Conservation (phyloP, 2,888 invertebrate species). For the Sarcophaga caerulescens region DNA sequence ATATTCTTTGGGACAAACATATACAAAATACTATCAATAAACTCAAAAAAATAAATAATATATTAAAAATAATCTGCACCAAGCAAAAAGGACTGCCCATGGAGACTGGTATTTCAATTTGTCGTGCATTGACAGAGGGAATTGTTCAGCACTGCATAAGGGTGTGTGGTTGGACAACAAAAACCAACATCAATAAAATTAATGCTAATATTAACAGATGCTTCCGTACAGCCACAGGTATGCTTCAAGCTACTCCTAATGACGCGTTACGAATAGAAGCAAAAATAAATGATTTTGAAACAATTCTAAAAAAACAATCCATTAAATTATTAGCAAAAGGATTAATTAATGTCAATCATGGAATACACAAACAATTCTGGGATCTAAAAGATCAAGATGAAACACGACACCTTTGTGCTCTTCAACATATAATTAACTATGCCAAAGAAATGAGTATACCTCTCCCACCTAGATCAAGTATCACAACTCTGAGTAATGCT, state of each 20-base stretch:
- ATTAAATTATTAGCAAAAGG: too few species aligned
- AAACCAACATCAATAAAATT: conserved; percentile 16
- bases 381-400: neutral
- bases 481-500: too few species aligned
- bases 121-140: neutral
- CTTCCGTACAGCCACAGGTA: conserved; percentile 24
- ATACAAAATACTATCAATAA: neutral
- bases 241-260: too few species aligned
- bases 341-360: too few species aligned
- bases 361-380: neutral
- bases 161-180: conserved; percentile 34
- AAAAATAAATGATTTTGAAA: conserved; percentile 33
- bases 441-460: too few species aligned
- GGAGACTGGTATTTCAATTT: conserved; percentile 22
- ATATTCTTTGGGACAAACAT: conserved; percentile 49
- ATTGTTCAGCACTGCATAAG: conserved; percentile 24
- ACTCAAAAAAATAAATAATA: conserved; percentile 14
- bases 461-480: too few species aligned
- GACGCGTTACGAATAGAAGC: too few species aligned
- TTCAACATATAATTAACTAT: neutral
- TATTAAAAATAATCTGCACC: conserved; percentile 25
- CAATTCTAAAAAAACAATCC: conserved; percentile 4
- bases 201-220: conserved; percentile 22
- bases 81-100: conserved; percentile 30
- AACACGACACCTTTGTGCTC: neutral